Conservation (phyloP, 2,113 vertebrate species). For the Scopus umbretta region DNA sequence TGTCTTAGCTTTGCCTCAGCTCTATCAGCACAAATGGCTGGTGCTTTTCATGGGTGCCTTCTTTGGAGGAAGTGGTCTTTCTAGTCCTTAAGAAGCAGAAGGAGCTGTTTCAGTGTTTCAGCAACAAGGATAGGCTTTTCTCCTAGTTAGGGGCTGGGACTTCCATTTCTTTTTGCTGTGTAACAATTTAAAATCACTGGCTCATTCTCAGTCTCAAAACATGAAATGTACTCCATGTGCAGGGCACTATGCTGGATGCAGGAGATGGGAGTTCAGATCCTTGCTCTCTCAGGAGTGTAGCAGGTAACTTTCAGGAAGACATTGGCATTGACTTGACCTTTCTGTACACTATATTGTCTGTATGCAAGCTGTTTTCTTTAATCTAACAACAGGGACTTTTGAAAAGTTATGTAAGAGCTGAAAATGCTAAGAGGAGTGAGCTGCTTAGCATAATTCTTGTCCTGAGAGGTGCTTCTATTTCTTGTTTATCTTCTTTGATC, state of each 20-base stretch:
- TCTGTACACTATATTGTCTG: background rate
- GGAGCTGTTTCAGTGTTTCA: background rate
- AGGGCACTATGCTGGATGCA: background rate
- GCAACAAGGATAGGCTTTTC: background rate
- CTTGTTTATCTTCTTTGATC: background rate
- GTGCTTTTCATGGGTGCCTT: background rate
- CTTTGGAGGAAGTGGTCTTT: background rate
- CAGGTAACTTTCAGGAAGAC: background rate
- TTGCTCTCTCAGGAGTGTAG: background rate
- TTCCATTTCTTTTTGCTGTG: background rate
- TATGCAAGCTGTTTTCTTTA: background rate
- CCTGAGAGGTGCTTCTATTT: conserved; percentile 4
- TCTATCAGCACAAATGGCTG: background rate
- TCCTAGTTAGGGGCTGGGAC: background rate
- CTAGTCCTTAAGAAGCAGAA: background rate
- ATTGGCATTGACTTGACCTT: background rate
- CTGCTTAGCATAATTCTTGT: conserved; percentile 29
- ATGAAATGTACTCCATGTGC: background rate
- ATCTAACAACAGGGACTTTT: background rate
- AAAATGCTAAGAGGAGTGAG: conserved; percentile 2
- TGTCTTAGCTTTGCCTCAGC: background rate
- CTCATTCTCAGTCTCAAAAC: background rate
- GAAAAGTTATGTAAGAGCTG: background rate
- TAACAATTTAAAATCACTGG: background rate
- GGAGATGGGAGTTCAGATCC: background rate